These are phyloP conservation scores for Epizoanthus stellaris DNA, from an alignment of 92 coral and sea anemone genomes.

Conservation along the genomic window DNA sequence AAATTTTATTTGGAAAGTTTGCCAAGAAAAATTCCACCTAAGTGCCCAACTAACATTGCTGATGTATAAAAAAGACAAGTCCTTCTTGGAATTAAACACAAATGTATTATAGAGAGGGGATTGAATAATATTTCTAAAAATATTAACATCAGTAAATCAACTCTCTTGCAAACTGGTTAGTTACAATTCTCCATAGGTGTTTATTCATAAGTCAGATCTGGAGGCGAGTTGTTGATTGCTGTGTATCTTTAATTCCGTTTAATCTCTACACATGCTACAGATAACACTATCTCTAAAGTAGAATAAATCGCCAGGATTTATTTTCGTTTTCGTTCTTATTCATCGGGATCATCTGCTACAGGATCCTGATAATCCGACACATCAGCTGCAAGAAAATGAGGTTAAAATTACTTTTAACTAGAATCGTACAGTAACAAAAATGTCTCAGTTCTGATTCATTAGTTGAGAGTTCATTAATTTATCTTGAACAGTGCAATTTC, in stretches of 20 bases:
- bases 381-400: constrained; percentile 3
- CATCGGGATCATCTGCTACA: background rate
- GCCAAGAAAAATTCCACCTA: no score
- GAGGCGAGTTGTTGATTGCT: background rate
- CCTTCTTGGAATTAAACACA: no score
- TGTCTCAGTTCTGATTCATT: background rate
- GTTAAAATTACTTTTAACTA: no score
- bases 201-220: background rate
- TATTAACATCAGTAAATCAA: no score
- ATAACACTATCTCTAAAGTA: background rate
- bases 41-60: no score
- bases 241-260: background rate
- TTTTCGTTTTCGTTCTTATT: background rate
- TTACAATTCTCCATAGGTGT: background rate
- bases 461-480: no score
- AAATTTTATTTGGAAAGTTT: no score
- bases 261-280: background rate
- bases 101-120: no score
- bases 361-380: constrained; percentile 1
- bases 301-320: constrained; percentile 10
- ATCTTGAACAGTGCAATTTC: background rate
- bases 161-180: no score
- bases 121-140: no score
- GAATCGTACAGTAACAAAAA: background rate
- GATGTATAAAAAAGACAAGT: no score